These are phyloP conservation scores for Cantharis flavilabris DNA, from an alignment of 2,888 invertebrate species.

Conservation along the genomic window DNA sequence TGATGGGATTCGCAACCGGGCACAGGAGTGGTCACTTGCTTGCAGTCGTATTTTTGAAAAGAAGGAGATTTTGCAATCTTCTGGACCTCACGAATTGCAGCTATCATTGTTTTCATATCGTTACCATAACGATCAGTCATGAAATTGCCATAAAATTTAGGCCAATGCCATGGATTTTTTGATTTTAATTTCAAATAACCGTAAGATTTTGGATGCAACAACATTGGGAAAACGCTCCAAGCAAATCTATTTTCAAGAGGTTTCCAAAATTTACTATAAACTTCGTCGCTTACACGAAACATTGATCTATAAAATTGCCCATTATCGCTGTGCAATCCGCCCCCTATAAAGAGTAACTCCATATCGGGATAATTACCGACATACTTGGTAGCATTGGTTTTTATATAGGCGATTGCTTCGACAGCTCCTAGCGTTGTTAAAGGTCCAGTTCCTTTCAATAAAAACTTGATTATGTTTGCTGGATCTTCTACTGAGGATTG, in stretches of 20 bases:
- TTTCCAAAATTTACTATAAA: slow-evolving; percentile 62
- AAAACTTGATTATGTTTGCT: slow-evolving; percentile 53
- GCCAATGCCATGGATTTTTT: slow-evolving; percentile 71
- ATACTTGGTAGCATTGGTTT: slow-evolving; percentile 62
- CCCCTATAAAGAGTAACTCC: slow-evolving; percentile 69
- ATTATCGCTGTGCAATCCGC: slow-evolving; percentile 48
- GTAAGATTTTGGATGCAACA: slow-evolving; percentile 73
- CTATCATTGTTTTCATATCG: slow-evolving; percentile 51
- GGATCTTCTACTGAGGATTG: slow-evolving; percentile 45
- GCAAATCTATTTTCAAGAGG: slow-evolving; percentile 55
- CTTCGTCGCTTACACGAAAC: slow-evolving; percentile 62
- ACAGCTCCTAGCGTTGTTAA: slow-evolving; percentile 61
- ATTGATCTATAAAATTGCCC: slow-evolving; percentile 47
- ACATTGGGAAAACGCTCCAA: slow-evolving; percentile 64
- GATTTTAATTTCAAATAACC: slow-evolving; percentile 71
- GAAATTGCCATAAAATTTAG: slow-evolving; percentile 81
- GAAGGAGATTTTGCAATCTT: slow-evolving; percentile 56
- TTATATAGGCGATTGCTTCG: slow-evolving; percentile 64
- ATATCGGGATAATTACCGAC: slow-evolving; percentile 67
- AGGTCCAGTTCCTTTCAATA: slow-evolving; percentile 58
- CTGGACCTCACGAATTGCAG: slow-evolving; percentile 57
- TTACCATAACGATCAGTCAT: slow-evolving; percentile 63
- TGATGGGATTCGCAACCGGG: slow-evolving; percentile 57
- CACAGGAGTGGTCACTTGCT: slow-evolving; percentile 52
- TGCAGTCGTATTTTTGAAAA: slow-evolving; percentile 56